These are phyloP conservation scores for Loripinus fragilis DNA, from an alignment of 2,888 invertebrate species.

Conservation along the genomic window DNA sequence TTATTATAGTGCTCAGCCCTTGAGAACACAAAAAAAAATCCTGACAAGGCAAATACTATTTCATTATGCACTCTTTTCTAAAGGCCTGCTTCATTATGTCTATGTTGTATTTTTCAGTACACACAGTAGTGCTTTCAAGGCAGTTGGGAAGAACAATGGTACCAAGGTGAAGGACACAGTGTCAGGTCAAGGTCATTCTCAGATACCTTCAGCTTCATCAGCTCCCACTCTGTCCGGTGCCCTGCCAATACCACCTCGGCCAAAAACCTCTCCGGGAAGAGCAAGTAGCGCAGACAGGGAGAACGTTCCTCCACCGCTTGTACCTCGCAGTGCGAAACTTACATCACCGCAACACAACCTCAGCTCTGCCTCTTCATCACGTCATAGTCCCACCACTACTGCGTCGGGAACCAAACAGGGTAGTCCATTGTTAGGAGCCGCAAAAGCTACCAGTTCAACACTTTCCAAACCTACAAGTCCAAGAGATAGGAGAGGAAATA, in stretches of 20 bases:
- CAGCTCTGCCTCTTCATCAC: not conserved
- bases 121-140: slow-evolving; percentile 64
- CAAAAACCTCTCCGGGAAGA: slow-evolving; percentile 42
- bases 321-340: slow-evolving; percentile 33
- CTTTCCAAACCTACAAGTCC: slow-evolving; percentile 36
- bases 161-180: slow-evolving; percentile 53
- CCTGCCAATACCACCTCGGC: slow-evolving; percentile 20
- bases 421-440: slow-evolving; percentile 16
- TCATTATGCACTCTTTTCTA: too few relatives aligned
- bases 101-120: slow-evolving; percentile 40
- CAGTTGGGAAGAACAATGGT: slow-evolving; percentile 60
- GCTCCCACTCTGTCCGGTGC: not conserved
- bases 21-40: too few relatives aligned
- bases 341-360: slow-evolving; percentile 28
- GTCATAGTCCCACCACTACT: slow-evolving; percentile 3
- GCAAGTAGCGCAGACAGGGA: slow-evolving; percentile 25
- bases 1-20: too few relatives aligned
- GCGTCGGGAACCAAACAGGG: not conserved
- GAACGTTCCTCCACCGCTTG: slow-evolving; percentile 39
- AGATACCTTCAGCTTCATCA: slow-evolving; percentile 14
- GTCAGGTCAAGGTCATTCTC: slow-evolving; percentile 6
- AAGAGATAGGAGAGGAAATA: slow-evolving; percentile 30
- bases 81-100: too few relatives aligned
- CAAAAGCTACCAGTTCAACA: not conserved
- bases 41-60: too few relatives aligned